Evolutionary conservation across 2,113 vertebrate species (phyloP), one percentile per base, ranked within the genome.

Genomic region (Eulacestoma nigropectus): DNA sequence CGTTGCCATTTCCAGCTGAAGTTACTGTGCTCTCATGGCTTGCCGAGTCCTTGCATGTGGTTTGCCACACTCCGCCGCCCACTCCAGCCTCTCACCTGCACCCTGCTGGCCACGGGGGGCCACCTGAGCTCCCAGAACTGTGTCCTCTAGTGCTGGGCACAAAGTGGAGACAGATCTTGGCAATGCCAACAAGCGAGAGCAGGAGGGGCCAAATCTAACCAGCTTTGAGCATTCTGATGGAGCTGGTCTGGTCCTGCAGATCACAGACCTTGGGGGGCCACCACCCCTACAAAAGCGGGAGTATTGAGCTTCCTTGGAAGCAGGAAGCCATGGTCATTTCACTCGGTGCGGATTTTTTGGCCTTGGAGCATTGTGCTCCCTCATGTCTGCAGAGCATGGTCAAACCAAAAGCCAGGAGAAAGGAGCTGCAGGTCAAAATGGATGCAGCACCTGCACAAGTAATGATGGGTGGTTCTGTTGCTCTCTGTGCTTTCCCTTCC

Each of bases 21-120:
- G 11, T 33, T 49, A 32, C 16, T 13, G 9, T 41, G 35, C 25
- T 84, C 80, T 49, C 17, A 18, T 30, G 52, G 27, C 50, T 79
- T 64, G 42, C 64, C 25, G 18, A 33, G 37, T 42, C 29, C 27
- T 76, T 13, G 6, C 13, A 35, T 50, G 26, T 37, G 33, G 33
- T 65, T 80, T 62, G 41, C n/a, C n/a, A 7, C 16, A 4, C 6
- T 67, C 41, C 37, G 41, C 41, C 33, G 29, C 16, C 27, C 25
- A 13, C 5, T 53, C 37, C 29, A 55, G 37, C 15, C 74, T 55
- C 52, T 79, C 42, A 30, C 18, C 23, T 35, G 22, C 29, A 19
- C 53, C 0, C 0, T n/a, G 52, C 35, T 1, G 3, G 42, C 33
- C 14, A 18, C 0, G 0, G 8, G 8, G 8, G 8, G 4, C 56